Evolutionary conservation across 2,113 vertebrate species (phyloP), one percentile per base, ranked within the genome.

Genomic region (Microcebus murinus): DNA sequence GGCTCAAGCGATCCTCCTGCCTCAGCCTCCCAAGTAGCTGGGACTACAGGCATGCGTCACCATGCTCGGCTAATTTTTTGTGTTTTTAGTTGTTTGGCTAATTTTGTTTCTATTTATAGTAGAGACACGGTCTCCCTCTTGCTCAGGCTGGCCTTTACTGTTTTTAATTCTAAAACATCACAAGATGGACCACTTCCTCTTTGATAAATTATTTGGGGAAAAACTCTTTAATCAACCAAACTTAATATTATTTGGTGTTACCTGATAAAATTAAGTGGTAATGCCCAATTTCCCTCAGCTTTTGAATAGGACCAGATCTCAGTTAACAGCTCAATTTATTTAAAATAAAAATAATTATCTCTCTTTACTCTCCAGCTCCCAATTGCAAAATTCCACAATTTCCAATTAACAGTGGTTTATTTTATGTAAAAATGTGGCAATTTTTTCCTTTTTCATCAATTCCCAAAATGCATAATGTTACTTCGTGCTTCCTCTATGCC

Each of bases 371-470:
- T 92, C 55, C 31, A 92, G 81, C 25, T 94, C 57, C 59, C 90
- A 92, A 52, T 48, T 80, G 42, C 82, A 97, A 96, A 97, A 92
- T 92, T 52, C 42, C 36, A 97, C n/a, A 52, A 82, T 96, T 85
- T 86, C 88, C 77, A 96, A 97, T 95, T 96, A 97, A 94, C 71
- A 93, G 21, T 96, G 87, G 92, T 96, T 97, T 96, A 90, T 95
- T 95, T 96, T 85, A 86, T 85, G 80, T 71, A 95, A 94, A 92
- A 94, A 87, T 20, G 34, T 39, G 82, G 55, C n/a, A 96, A 86
- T 6, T 42, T 61, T 90, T 90, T 83, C 70, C 86, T 94, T 95
- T 90, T 29, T 92, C 39, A 48, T 79, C 34, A 63, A 39, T 79
- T 88, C 31, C 90, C 48, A 74, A 90, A 95, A 82, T 48, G 15